Conservation (phyloP, 2,888 invertebrate species). For the Nymphalis polychloros region DNA sequence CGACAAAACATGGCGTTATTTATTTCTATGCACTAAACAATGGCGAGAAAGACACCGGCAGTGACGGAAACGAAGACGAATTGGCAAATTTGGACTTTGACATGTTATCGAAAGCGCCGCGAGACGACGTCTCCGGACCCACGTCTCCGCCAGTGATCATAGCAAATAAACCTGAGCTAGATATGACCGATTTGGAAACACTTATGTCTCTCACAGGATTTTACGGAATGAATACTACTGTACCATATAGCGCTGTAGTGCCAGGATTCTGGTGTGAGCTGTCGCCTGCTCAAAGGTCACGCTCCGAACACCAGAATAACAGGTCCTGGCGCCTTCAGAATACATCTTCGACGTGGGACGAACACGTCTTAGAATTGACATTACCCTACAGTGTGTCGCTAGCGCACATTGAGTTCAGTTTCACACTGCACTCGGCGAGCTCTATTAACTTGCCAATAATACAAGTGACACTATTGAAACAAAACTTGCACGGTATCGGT, state of each 20-base stretch:
- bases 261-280: slow-evolving; percentile 97
- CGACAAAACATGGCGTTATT: slow-evolving; percentile 89
- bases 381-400: slow-evolving; percentile 89
- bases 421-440: slow-evolving; percentile 89
- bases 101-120: slow-evolving; percentile 68
- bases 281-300: slow-evolving; percentile 94
- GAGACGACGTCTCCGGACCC: slow-evolving; percentile 62
- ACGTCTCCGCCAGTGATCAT: slow-evolving; percentile 65
- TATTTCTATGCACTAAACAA: slow-evolving; percentile 91
- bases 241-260: slow-evolving; percentile 91
- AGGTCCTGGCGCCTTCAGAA: slow-evolving; percentile 94
- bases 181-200: slow-evolving; percentile 83
- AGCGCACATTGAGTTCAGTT: slow-evolving; percentile 95
- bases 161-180: slow-evolving; percentile 83
- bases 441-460: slow-evolving; percentile 89
- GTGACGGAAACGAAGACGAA: slow-evolving; percentile 88
- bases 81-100: slow-evolving; percentile 74
- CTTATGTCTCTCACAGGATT: slow-evolving; percentile 89
- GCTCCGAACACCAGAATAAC: slow-evolving; percentile 93
- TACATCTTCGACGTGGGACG: slow-evolving; percentile 95
- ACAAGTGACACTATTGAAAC: slow-evolving; percentile 85
- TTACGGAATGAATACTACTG: slow-evolving; percentile 81
- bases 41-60: slow-evolving; percentile 86
- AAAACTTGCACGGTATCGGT: slow-evolving; percentile 82
- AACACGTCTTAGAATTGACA: slow-evolving; percentile 94